Conservation (phyloP, 2,888 invertebrate genomes). For the Drosophila helvetica region DNA sequence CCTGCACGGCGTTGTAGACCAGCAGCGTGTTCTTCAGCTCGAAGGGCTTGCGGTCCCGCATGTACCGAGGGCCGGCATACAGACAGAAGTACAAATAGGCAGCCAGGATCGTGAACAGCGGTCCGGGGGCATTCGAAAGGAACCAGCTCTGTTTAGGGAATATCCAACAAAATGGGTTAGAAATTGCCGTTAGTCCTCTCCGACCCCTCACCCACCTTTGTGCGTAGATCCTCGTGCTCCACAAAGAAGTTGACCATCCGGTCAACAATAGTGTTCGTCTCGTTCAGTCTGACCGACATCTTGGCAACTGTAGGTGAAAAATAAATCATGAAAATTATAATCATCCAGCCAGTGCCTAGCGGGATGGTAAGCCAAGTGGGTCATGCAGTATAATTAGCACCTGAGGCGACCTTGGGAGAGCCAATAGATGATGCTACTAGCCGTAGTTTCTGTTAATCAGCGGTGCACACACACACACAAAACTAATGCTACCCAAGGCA, state of each 20-base stretch:
- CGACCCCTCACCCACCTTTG: constrained; percentile 61
- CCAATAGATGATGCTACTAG: constrained; percentile 23
- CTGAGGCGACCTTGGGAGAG: constrained; percentile 38
- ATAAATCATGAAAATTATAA: constrained; percentile 4
- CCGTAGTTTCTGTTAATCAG: constrained; percentile 54
- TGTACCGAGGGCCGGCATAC: constrained; percentile 93
- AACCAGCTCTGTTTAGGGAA: constrained; percentile 86
- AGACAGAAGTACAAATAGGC: constrained; percentile 90
- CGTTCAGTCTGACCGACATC: constrained; percentile 81
- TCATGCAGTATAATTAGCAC: constrained; percentile 57
- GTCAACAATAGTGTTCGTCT: constrained; percentile 82
- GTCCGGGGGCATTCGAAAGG: constrained; percentile 89
- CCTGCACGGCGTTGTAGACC: constrained; percentile 95
- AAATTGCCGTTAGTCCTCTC: background rate
- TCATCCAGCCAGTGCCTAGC: no score
- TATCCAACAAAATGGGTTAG: background rate
- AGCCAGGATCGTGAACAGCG: constrained; percentile 88
- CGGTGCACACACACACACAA: constrained; percentile 52
- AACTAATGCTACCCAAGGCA: constrained; percentile 54
- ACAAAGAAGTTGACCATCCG: constrained; percentile 83
- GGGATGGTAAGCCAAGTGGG: background rate
- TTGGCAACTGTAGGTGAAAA: constrained; percentile 52
- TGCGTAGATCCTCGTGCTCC: constrained; percentile 83
- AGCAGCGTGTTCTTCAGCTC: constrained; percentile 91
- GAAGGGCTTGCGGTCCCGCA: constrained; percentile 94